Percentiles rank a stretch among this genome's conserved stretches.
phyloP scores from a whole-genome alignment of 2,888 invertebrate species.

The Eudasyphora cyanicolor region DNA sequence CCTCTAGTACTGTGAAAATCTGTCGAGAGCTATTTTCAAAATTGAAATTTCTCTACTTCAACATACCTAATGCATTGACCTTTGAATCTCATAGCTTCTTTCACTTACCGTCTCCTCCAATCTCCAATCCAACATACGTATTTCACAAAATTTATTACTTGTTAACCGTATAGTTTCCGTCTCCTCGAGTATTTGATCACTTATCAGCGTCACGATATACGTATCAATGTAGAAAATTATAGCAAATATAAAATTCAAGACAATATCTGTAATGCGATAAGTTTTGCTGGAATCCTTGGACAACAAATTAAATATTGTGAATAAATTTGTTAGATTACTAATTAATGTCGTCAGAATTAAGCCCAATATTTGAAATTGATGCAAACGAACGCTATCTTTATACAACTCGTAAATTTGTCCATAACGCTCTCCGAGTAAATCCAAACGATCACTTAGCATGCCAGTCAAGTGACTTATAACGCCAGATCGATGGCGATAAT shows the following conservation, averaged over 20 bases:
- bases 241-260: constrained; percentile 70
- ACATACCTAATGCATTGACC: no score
- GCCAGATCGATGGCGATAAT: constrained; percentile 32
- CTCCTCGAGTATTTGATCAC: constrained; percentile 71
- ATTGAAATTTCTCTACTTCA: no score
- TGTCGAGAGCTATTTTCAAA: no score
- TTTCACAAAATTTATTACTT: constrained; percentile 67
- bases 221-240: constrained; percentile 73
- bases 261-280: constrained; percentile 64
- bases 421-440: constrained; percentile 60
- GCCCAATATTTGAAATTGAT: constrained; percentile 73
- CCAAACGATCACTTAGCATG: constrained; percentile 68
- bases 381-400: constrained; percentile 69
- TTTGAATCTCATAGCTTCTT: not conserved
- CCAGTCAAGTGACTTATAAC: constrained; percentile 61
- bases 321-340: constrained; percentile 73
- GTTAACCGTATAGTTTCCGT: constrained; percentile 66
- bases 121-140: constrained; percentile 58
- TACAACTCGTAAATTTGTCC: constrained; percentile 67
- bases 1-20: no score
- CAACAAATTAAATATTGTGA: constrained; percentile 72
- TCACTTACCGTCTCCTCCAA: constrained; percentile 69
- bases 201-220: constrained; percentile 71
- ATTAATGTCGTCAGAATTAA: constrained; percentile 72
- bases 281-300: constrained; percentile 66